Evolutionary conservation across 23 tunicate genomes (phyloP).

Genomic region (Styela clava): DNA sequence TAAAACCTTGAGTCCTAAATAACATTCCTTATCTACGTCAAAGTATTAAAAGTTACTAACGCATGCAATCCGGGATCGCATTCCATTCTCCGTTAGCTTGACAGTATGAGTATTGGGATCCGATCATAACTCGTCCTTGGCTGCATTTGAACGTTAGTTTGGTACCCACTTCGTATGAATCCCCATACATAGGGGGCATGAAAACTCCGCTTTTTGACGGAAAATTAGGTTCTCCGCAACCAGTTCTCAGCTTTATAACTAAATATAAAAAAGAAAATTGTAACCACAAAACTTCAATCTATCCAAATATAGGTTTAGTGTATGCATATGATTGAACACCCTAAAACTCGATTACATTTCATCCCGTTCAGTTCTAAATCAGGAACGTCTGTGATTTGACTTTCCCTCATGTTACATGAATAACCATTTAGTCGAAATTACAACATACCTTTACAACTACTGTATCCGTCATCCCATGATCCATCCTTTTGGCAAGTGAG

Average conservation of each 20-base stretch:
- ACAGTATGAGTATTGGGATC: slow-evolving; percentile 8
- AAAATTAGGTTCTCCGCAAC: slow-evolving; percentile 3
- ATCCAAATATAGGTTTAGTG: too few relatives aligned
- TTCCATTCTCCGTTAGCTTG: slow-evolving; percentile 30
- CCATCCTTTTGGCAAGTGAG: background rate
- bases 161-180: background rate
- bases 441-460: background rate
- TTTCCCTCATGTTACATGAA: too few relatives aligned
- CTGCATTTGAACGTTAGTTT: slow-evolving; percentile 5
- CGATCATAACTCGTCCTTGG: background rate
- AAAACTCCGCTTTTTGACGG: background rate
- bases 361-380: too few relatives aligned
- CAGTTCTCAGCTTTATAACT: background rate
- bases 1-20: too few relatives aligned
- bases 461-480: background rate
- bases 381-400: too few relatives aligned
- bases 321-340: too few relatives aligned
- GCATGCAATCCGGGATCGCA: slow-evolving; percentile 17
- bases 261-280: too few relatives aligned
- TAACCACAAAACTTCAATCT: too few relatives aligned
- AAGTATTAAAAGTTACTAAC: slow-evolving; percentile 16
- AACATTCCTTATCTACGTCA: too few relatives aligned
- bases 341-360: too few relatives aligned
- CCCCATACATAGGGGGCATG: background rate
- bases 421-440: too few relatives aligned